These are phyloP conservation scores for Drosophila eugracilis DNA, from an alignment of 1,140 invertebrate species.

Conservation along the genomic window DNA sequence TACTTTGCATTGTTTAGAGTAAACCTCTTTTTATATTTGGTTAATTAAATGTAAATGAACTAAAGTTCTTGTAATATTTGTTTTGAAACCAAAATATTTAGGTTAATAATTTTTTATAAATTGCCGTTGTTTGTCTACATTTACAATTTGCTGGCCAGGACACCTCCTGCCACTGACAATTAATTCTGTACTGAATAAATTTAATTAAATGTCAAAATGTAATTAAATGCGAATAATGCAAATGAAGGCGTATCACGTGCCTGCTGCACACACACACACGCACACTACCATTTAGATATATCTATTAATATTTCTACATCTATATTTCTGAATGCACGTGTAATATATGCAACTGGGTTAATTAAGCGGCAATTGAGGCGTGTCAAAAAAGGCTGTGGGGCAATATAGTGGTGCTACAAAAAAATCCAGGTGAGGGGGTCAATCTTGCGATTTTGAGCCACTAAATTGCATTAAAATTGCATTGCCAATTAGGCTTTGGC, in stretches of 20 bases:
- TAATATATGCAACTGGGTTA: conserved; percentile 78
- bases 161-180: conserved; percentile 59
- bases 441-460: conserved; percentile 41
- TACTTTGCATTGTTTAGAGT: neutral
- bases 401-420: neutral
- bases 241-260: conserved; percentile 63
- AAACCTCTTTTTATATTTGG: neutral
- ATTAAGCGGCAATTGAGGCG: conserved; percentile 77
- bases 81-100: neutral
- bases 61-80: neutral
- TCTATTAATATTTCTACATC: conserved; percentile 3
- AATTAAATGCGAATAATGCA: conserved; percentile 74
- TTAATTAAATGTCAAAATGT: conserved; percentile 79
- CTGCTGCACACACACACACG: neutral
- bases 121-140: conserved; percentile 4
- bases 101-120: neutral
- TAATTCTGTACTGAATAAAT: conserved; percentile 72
- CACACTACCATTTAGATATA: neutral
- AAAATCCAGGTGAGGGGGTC: neutral
- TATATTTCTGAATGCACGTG: conserved; percentile 35
- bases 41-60: conserved; percentile 4
- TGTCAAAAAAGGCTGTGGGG: conserved; percentile 38
- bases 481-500: conserved; percentile 69
- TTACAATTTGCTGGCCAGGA: neutral
- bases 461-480: conserved; percentile 70